Base-by-base conservation (phyloP, 2,797 vertebrate species). In the Uromys caudimaculatus region DNA sequence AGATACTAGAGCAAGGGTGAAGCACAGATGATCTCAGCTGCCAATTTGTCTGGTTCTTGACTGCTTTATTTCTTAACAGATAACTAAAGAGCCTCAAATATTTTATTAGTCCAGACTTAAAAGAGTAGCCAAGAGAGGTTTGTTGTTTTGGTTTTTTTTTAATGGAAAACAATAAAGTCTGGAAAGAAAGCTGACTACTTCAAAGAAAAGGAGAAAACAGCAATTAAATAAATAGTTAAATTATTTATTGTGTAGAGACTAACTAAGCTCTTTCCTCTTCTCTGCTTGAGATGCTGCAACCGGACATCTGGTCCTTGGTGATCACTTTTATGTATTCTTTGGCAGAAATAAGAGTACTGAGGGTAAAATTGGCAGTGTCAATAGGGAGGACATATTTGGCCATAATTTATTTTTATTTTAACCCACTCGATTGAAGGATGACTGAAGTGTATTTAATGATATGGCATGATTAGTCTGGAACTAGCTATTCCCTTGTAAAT, bases 101-200 rank as follows among this genome's bases (percentile, higher is more conserved):
- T 88, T 93, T 47, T 52, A 71, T 23, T 82, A 81, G 0, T 54
- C n/a, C 35, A 76, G n/a, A 93, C 73, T 69, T 88, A 71, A 84
- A 93, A 73, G 62, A 47, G 14, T 84, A 16, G 12, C 24, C 24
- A 27, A 60, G 56, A 60, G n/a, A 58, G 52, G 21, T 35, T 62
- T 62, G 58, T 24, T 60, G 5, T 58, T 60, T 23, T 44, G 3
- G 44, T 44, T 27, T 32, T 56, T 12, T 38, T 24, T 38, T 78
- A 71, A 27, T 76, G 17, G 32, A 23, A 38, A 58, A 83, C 41
- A 69, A 5, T 23, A 3, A 71, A 56, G 10, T 89, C 79, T 27
- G 90, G n/a, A 87, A 7, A 60, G 60, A 92, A 92, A 85, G 32
- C 54, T 41, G 21, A 88, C 88, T 84, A 60, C 90, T 94, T 75